Percentiles rank a stretch among this genome's conserved stretches.
phyloP scores from a whole-genome alignment of 2,113 vertebrate genomes.

The Anarrhichthys ocellatus region DNA sequence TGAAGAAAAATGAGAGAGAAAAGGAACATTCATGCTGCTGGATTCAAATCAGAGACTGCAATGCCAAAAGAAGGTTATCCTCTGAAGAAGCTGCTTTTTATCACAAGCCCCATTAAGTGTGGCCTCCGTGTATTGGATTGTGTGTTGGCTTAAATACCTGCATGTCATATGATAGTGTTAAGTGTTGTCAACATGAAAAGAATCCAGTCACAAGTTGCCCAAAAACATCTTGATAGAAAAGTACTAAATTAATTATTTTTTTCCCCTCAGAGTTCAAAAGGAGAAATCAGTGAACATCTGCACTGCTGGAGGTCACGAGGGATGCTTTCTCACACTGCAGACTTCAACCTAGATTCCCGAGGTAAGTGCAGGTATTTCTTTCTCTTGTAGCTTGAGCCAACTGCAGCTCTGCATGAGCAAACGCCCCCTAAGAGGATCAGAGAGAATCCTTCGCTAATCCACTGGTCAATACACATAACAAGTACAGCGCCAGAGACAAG shows the following conservation, averaged over 20 bases:
- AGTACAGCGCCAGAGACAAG: constrained; percentile 63
- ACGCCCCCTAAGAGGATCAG: constrained; percentile 76
- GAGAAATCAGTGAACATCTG: constrained; percentile 47
- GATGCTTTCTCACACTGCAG: constrained; percentile 68
- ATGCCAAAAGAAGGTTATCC: constrained; percentile 56
- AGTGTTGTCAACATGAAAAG: not conserved
- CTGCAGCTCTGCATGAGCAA: constrained; percentile 58
- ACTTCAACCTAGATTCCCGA: constrained; percentile 69
- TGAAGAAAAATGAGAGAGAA: constrained; percentile 4
- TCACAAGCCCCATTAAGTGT: constrained; percentile 23
- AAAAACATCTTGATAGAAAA: not conserved
- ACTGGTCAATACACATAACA: constrained; percentile 71
- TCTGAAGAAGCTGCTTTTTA: constrained; percentile 33
- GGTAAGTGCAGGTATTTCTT: constrained; percentile 75
- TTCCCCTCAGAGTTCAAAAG: constrained; percentile 51
- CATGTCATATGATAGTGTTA: not conserved
- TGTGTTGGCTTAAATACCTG: constrained; percentile 31
- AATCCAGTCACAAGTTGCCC: not conserved
- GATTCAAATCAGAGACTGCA: constrained; percentile 53
- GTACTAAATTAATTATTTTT: not conserved
- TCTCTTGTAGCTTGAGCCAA: constrained; percentile 33
- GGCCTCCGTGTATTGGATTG: constrained; percentile 9
- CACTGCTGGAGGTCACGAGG: constrained; percentile 66
- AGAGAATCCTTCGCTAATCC: constrained; percentile 75
- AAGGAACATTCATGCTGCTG: constrained; percentile 36